Percentiles rank a stretch among this genome's conserved stretches.
Conservation (phyloP, 2,888 invertebrate genomes). For the Doris montereyensis region DNA sequence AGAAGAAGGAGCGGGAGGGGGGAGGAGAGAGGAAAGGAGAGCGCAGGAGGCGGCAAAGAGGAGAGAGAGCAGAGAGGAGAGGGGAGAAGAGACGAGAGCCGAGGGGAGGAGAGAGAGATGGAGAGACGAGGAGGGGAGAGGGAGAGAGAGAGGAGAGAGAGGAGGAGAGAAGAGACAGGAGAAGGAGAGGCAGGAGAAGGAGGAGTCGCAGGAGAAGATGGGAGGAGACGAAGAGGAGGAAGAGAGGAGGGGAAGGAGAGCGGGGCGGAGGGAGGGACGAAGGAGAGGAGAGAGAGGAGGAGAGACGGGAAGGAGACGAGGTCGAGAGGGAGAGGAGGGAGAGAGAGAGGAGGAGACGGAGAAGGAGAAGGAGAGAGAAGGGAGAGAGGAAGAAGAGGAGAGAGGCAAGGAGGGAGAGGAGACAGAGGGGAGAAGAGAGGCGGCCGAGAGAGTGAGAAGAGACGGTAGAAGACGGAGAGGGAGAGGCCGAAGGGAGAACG, state of each 20-base stretch:
- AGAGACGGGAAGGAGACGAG: neutral
- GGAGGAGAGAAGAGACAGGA: too few relatives aligned
- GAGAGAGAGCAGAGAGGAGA: neutral
- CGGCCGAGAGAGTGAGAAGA: neutral
- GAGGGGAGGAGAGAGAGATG: neutral
- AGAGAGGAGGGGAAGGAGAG: neutral
- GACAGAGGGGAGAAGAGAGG: neutral
- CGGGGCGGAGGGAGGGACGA: neutral
- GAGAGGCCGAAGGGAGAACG: neutral
- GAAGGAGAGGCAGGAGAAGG: too few relatives aligned
- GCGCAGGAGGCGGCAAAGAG: neutral
- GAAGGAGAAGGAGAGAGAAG: neutral
- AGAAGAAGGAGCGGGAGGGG: neutral
- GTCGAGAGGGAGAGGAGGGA: neutral
- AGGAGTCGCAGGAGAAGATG: too few relatives aligned
- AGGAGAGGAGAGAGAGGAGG: neutral
- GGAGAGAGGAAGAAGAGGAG: neutral
- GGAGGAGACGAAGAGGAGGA: neutral
- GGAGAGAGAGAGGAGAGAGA: neutral
- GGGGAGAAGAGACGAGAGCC: neutral
- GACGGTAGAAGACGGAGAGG: neutral
- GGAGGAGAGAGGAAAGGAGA: slow-evolving; percentile 4
- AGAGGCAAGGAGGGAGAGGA: neutral
- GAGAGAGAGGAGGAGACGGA: neutral
- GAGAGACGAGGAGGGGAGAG: slow-evolving; percentile 15